Percentiles rank a stretch among this genome's conserved stretches.
These are phyloP conservation scores for Accipiter cooperii DNA, from an alignment of 2,113 vertebrate genomes.

Conservation along the genomic window DNA sequence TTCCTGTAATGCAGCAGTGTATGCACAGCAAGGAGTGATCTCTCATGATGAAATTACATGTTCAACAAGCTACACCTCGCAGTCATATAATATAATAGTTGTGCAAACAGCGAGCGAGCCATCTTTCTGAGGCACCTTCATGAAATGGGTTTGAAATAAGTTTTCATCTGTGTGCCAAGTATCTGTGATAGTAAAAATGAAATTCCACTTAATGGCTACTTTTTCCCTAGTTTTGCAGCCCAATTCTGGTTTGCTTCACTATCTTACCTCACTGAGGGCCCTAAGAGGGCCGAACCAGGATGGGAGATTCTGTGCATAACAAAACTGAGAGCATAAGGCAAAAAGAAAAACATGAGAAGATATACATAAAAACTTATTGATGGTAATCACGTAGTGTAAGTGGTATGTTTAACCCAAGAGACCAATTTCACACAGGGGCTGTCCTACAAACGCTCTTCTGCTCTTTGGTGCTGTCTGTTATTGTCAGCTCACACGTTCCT, in stretches of 20 bases:
- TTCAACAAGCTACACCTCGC: not conserved
- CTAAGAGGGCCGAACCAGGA: not conserved
- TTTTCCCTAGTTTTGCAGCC: not conserved
- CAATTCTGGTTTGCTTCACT: not conserved
- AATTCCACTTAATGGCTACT: not conserved
- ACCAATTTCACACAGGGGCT: not conserved
- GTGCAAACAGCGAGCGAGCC: not conserved
- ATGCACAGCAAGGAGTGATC: not conserved
- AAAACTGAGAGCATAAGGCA: not conserved
- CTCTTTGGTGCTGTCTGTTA: not conserved
- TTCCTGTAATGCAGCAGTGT: not conserved
- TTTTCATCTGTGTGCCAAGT: not conserved
- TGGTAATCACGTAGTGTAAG: rapidly evolving
- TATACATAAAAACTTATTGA: rapidly evolving
- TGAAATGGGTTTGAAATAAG: not conserved
- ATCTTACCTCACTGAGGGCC: not conserved
- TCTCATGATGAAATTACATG: not conserved
- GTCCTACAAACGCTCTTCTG: not conserved
- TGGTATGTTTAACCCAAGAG: not conserved
- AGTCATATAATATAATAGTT: rapidly evolving
- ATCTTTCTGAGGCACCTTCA: not conserved
- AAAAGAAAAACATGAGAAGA: not conserved
- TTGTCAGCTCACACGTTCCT: not conserved
- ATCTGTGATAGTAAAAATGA: not conserved
- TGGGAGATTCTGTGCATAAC: not conserved